Base-by-base conservation (phyloP, 1,140 invertebrate genomes). In the Drosophila carrolli region DNA sequence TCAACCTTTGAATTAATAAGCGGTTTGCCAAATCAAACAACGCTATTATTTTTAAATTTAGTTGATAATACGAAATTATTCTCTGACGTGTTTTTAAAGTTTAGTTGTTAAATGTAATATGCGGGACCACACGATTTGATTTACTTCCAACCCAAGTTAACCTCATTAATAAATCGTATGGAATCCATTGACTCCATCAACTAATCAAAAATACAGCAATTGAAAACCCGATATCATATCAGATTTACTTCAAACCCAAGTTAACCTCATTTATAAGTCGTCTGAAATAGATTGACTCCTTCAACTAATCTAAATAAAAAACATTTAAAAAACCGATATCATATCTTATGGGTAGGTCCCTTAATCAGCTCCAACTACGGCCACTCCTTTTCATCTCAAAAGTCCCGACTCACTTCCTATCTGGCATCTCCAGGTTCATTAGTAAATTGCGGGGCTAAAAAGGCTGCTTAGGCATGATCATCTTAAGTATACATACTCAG, bases 341-440 rank as follows among this genome's bases (percentile, higher is more conserved):
- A 13, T 53, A 65, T 44, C 38, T 10, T 7, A 38, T 10, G 40
- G 14, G 16, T 35, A 44, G 29, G 23, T 66, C 65, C 60, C 71
- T 70, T 27, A 35, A 48, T 32, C 7, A 44, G 44, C 27, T 70
- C 37, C 35, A 37, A 38, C 53, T 47, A 38, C 19, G 23, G 62
- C 19, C 27, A 40, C 37, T 70, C 65, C 53, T 70, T 50, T 40
- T 19, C 13, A 56, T 48, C 37, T 48, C 16, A 16, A 58, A 68
- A 58, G 43, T 50, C 38, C 65, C 67, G 53, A 71, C 43, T 71
- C 65, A 71, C 66, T 71, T 58, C 65, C 44, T 71, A 50, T 71
- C 51, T 46, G 19, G 16, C 43, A 58, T 58, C 67, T 32, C 11
- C 65, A 11, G 43, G 65, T 40, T 71, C 65, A 71, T 71, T 70